These are phyloP conservation scores for Drosophila aldrichi DNA, from an alignment of 2,888 invertebrate species.

Conservation along the genomic window DNA sequence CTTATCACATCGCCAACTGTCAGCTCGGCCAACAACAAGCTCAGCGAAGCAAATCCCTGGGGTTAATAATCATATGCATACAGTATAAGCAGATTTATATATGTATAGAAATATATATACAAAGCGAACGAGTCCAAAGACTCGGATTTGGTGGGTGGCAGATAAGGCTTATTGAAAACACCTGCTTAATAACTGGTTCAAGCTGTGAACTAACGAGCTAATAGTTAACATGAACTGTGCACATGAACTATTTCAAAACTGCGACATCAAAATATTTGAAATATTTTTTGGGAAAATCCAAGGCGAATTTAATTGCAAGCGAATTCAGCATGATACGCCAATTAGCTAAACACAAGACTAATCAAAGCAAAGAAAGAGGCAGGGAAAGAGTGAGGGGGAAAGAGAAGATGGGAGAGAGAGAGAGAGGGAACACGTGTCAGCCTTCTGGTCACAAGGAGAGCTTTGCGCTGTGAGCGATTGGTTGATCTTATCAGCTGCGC, in stretches of 20 bases:
- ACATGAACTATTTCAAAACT: constrained; percentile 15
- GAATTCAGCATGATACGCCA: constrained; percentile 42
- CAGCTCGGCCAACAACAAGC: constrained; percentile 58
- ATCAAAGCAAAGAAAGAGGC: constrained; percentile 22
- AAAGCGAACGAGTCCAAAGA: constrained; percentile 5
- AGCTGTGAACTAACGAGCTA: background rate
- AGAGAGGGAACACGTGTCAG: constrained; percentile 5
- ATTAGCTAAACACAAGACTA: constrained; percentile 49
- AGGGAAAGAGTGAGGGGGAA: background rate
- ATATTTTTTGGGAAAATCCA: constrained; percentile 19
- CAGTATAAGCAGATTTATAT: constrained; percentile 5
- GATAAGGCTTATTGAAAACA: constrained; percentile 5
- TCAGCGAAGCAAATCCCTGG: constrained; percentile 56
- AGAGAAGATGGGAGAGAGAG: background rate
- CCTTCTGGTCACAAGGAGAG: constrained; percentile 4
- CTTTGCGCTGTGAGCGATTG: constrained; percentile 1
- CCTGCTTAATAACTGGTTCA: constrained; percentile 1
- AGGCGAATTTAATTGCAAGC: constrained; percentile 9
- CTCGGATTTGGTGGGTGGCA: constrained; percentile 5
- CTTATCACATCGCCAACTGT: constrained; percentile 76
- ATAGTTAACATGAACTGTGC: constrained; percentile 5
- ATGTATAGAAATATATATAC: constrained; percentile 11
- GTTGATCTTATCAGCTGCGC: constrained; percentile 36
- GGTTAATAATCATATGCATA: constrained; percentile 47
- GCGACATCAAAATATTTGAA: constrained; percentile 3